Evolutionary conservation across 2,888 invertebrate genomes (phyloP).

Genomic region (Eurytoma californica): DNA sequence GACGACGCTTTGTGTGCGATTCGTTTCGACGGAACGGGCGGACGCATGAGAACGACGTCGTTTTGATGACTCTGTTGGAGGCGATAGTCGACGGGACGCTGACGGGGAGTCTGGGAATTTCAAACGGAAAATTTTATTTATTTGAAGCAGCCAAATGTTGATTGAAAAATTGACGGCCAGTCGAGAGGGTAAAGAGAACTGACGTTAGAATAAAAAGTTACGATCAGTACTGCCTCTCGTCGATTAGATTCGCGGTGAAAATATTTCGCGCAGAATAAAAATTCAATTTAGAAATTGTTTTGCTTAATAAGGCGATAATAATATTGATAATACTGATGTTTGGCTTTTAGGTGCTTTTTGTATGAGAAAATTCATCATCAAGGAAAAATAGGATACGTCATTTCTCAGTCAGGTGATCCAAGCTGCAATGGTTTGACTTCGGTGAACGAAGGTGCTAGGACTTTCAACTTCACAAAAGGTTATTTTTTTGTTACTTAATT

Average conservation of each 20-base stretch:
- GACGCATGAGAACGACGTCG: constrained; percentile 8
- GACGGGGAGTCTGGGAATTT: not conserved
- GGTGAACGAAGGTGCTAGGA: constrained; percentile 86
- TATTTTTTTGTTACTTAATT: not conserved
- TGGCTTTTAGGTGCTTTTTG: constrained; percentile 83
- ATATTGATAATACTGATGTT: not conserved
- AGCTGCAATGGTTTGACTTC: constrained; percentile 87
- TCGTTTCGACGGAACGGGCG: not conserved
- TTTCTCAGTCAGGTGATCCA: constrained; percentile 88
- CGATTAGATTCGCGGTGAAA: not conserved
- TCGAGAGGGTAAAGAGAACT: not conserved
- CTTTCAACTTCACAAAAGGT: constrained; percentile 87
- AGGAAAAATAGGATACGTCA: constrained; percentile 79
- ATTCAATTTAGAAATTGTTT: no score
- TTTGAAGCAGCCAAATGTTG: no score
- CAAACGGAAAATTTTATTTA: no score
- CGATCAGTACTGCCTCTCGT: not conserved
- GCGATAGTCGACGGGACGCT: not conserved
- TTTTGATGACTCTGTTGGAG: not conserved
- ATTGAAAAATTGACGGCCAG: not conserved
- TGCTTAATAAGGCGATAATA: not conserved
- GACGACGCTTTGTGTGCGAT: not conserved
- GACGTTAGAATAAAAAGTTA: not conserved
- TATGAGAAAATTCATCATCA: constrained; percentile 78
- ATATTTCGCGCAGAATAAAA: no score